Evolutionary conservation across 1,140 invertebrate genomes (phyloP), one percentile per base, ranked within the genome.

Genomic region (Grapholita molesta): DNA sequence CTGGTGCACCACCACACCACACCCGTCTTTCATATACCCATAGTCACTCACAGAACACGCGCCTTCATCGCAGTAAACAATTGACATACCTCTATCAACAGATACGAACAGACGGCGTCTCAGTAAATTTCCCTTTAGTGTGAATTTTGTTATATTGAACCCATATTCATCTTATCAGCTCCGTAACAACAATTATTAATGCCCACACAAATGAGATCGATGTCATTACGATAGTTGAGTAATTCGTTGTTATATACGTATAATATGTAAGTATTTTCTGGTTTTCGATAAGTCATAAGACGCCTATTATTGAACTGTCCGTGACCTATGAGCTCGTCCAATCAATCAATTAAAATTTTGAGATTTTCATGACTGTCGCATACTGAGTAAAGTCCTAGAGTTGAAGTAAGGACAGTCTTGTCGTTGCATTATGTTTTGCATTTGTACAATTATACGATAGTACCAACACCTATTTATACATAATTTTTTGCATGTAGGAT

Each of bases 311-410:
- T 30, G 28, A 73, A 72, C 70, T 70, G 82, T 66, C 82, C 82
- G 69, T 88, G 86, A 88, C 88, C 88, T 71, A 74, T 71, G 76
- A 78, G 74, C 73, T 77, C 80, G 79, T 78, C 79, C 78, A 78
- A 82, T 86, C 85, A 82, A 38, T 83, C 79, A 85, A 85, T 88
- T 89, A 79, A 81, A 84, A 77, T 77, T 79, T 77, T 78, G 67
- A 76, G 76, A 80, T 82, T 82, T 78, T 72, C 69, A 70, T 71
- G 68, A 67, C 77, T 70, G 66, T 65, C n/a, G n/a, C n/a, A 72
- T 30, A 24, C 52, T 23, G 35, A 67, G n/a, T 35, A 15, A 35
- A 23, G 64, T 24, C 8, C 64, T 35, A 65, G n/a, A 33, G 64
- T 24, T 30, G 18, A 24, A 23, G 65, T 32, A 25, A 9, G 2